Evolutionary conservation across 2,113 vertebrate species (phyloP), one percentile per base, ranked within the genome.

Genomic region (Gasterosteus aculeatus): DNA sequence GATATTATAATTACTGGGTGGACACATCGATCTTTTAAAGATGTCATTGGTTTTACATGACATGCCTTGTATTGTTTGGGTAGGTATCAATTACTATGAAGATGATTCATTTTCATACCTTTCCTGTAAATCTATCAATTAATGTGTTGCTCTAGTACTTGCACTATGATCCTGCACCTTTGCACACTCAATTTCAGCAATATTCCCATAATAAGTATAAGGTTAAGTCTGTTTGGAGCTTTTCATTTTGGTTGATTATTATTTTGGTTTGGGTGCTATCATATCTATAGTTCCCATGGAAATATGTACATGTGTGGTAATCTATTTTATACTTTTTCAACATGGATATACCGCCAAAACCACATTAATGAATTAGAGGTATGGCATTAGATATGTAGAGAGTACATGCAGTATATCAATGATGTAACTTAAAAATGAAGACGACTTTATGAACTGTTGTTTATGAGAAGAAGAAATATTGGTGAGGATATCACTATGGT

Each of bases 381-480:
- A 47, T 57, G 3, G 11, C 60, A 38, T 47, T 57, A 38, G 2
- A 63, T 19, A 12, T 59, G 4, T 14, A 38, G 31, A 42, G 12
- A 47, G 10, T 56, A 33, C 57, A 70, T 42, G 18, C 31, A 68
- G 51, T 42, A 38, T n/a, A 57, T 72, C 1, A 5, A 42, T 49
- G 62, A 49, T 72, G 81, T 33, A 9, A 47, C 33, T 53, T 58
- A 12, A 59, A 15, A 64, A 44, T 72, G 41, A 29, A 75, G 60
- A 49, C 0, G 0, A 57, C 56, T 75, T 59, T 14, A 64, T 69
- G 26, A 53, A 15, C 41, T 72, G 39, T 71, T 81, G 64, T 85
- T 85, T 74, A 76, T 72, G 41, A 73, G 33, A 66, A 69, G 26
- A 66, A 42, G 56, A 67, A 85, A 78, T 49, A 33, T 10, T 15